Evolutionary conservation across 1,140 invertebrate genomes (phyloP).

Genomic region (Aphelinus atriplicis): DNA sequence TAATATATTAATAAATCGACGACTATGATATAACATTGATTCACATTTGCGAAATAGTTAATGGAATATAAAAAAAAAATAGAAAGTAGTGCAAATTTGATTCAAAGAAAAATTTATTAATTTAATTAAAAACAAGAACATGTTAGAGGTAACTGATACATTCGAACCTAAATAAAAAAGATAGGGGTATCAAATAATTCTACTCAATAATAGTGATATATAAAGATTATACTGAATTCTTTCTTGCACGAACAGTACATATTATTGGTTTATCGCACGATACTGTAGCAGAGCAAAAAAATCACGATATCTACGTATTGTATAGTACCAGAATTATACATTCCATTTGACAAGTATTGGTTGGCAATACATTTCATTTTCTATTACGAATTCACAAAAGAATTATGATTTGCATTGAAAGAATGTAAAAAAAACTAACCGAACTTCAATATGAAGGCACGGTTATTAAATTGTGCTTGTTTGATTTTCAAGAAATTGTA

Average conservation of each 20-base stretch:
- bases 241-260: background rate
- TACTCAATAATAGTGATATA: conserved; percentile 9
- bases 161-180: conserved; percentile 32
- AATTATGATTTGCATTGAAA: background rate
- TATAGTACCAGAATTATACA: background rate
- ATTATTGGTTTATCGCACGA: background rate
- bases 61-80: conserved; percentile 1
- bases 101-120: conserved; percentile 31
- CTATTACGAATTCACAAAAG: background rate
- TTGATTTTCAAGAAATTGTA: conserved; percentile 18
- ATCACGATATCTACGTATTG: background rate
- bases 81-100: conserved; percentile 8
- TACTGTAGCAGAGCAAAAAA: conserved; percentile 6
- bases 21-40: too few relatives aligned
- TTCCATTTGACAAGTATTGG: background rate
- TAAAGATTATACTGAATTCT: background rate
- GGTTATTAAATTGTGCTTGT: background rate
- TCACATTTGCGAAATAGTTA: background rate
- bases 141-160: conserved; percentile 40
- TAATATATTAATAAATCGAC: too few relatives aligned
- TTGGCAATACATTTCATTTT: background rate
- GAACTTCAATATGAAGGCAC: background rate
- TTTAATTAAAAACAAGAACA: conserved; percentile 35
- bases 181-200: background rate
- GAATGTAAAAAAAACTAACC: background rate